Base-by-base conservation (phyloP, 1,140 invertebrate genomes). In the Vanessa tameamea region DNA sequence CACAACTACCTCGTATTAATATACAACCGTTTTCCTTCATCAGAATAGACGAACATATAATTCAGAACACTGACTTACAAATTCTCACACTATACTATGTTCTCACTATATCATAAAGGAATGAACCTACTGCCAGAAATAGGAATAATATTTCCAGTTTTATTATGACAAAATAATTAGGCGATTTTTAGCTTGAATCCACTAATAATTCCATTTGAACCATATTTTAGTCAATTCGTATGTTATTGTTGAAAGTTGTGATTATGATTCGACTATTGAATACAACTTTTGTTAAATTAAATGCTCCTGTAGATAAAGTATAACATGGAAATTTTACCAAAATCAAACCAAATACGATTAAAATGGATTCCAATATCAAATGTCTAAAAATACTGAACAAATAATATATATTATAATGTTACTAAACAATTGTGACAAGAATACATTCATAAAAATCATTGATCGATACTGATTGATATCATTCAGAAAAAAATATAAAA, bases 41-140 rank as follows among this genome's bases (percentile, higher is more conserved):
- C 53, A 26, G 9, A 57, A 57, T 0, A 23, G 8, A 12, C 23
- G 23, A 11, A 20, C 20, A 2, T 6, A 57, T 57, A 57, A 57
- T 57, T 57, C 53, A 57, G 53, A 57, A 57, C 53, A 23, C 53
- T 8, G 37, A 43, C 37, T 9, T 43, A 57, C 16, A 57, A 14
- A 23, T 13, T 57, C 53, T 20, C 53, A 57, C 53, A 57, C 53
- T 23, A 16, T 57, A 57, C 53, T 23, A 53, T n/a, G n/a, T n/a
- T n/a, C n/a, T n/a, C n/a, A n/a, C n/a, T n/a, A n/a, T n/a, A n/a
- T 15, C 50, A 20, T 57, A 57, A 20, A 57, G 53, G 53, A 57
- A 57, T 57, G 53, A 55, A 57, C 53, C 53, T n/a, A 57, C 53
- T 26, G 12, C 23, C 53, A 23, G 3, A 57, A 20, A 15, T 57